A percentile compares a stretch with the other conserved stretches of the same genome.
Evolutionary conservation across 1,140 invertebrate genomes (phyloP).

Genomic region (Pseudomyrmex dendroicus): DNA sequence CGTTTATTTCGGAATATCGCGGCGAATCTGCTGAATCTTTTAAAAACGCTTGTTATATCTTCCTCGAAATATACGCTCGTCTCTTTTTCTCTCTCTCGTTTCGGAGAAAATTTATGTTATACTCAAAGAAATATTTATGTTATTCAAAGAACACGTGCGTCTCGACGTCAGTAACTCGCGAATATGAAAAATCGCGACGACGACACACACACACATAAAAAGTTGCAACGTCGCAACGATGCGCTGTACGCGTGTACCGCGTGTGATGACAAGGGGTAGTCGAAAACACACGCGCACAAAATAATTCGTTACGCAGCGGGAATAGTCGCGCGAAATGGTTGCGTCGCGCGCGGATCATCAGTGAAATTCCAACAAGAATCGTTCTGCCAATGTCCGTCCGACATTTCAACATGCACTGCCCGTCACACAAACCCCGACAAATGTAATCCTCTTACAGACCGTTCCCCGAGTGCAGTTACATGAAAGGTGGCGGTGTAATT

Average conservation of each 20-base stretch:
- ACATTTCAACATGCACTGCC: slow-evolving; percentile 28
- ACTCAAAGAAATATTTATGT: background rate
- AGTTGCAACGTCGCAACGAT: background rate
- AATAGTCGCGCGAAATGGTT: slow-evolving; percentile 28
- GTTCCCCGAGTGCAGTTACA: slow-evolving; percentile 16
- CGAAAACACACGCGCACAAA: slow-evolving; percentile 48
- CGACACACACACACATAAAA: slow-evolving; percentile 4
- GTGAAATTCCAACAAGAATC: slow-evolving; percentile 44
- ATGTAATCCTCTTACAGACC: slow-evolving; percentile 58
- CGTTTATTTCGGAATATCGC: no score
- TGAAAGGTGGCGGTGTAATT: slow-evolving; percentile 31
- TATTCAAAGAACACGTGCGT: background rate
- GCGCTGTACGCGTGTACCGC: background rate
- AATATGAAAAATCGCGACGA: slow-evolving; percentile 20
- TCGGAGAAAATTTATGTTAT: background rate
- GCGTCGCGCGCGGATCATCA: slow-evolving; percentile 13
- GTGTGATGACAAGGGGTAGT: background rate
- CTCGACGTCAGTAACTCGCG: background rate
- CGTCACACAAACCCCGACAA: slow-evolving; percentile 40
- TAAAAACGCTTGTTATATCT: no score
- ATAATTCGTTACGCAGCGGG: slow-evolving; percentile 42
- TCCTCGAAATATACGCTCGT: no score
- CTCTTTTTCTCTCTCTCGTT: background rate
- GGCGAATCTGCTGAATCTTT: no score
- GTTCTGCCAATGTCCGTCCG: slow-evolving; percentile 41